Evolutionary conservation across 1,140 invertebrate species (phyloP).

Genomic region (Fopius arisanus): DNA sequence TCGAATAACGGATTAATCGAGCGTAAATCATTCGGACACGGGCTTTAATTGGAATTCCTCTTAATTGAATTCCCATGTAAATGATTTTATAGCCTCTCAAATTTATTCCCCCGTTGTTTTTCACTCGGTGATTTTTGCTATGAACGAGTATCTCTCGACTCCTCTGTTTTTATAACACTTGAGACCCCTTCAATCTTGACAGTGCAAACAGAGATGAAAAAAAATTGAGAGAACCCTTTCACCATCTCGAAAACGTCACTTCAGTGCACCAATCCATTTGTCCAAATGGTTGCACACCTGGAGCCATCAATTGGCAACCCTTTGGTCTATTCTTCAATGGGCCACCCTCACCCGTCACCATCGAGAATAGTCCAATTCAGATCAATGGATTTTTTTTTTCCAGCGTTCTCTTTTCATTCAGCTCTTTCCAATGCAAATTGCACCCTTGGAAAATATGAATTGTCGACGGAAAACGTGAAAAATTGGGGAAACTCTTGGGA

Average conservation of each 20-base stretch:
- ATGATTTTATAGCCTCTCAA: too few relatives aligned
- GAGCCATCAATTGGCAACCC: constrained; percentile 25
- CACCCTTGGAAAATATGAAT: neutral
- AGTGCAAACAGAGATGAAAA: neutral
- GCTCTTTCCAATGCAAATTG: neutral
- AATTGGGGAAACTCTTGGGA: neutral
- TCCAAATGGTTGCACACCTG: constrained; percentile 30
- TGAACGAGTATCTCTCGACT: constrained; percentile 1
- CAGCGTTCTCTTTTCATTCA: neutral
- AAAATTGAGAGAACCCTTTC: neutral
- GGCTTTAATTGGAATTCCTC: too few relatives aligned
- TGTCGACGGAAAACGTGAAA: neutral
- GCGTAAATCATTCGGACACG: too few relatives aligned
- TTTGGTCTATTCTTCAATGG: constrained; percentile 21
- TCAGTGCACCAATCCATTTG: constrained; percentile 30
- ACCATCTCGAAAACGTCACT: constrained; percentile 28
- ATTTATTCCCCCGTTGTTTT: neutral
- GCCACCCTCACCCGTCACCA: neutral
- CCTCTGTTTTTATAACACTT: neutral
- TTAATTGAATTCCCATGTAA: too few relatives aligned
- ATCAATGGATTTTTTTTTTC: neutral
- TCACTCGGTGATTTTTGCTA: neutral
- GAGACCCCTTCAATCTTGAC: neutral
- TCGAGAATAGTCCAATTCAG: constrained; percentile 2
- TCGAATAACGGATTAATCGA: too few relatives aligned